Evolutionary conservation across 1,140 invertebrate genomes (phyloP).

Genomic region (Papilio glaucus): DNA sequence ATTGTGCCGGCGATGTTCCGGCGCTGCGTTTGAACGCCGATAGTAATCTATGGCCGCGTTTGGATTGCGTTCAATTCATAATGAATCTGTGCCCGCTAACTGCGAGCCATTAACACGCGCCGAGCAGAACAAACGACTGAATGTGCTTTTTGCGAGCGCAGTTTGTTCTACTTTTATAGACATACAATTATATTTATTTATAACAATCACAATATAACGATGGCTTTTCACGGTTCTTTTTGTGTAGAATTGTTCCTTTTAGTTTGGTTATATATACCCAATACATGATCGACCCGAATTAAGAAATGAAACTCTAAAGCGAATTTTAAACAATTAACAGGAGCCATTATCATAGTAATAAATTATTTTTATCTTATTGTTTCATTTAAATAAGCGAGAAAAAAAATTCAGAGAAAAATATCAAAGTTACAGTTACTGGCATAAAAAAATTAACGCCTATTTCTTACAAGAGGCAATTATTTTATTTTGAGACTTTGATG

Average conservation of each 20-base stretch:
- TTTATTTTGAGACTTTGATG: not conserved
- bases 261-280: too few relatives aligned
- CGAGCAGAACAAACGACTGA: not conserved
- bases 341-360: too few relatives aligned
- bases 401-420: too few relatives aligned
- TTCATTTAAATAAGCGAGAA: too few relatives aligned
- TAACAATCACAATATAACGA: too few relatives aligned
- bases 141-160: not conserved
- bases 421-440: not conserved
- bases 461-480: not conserved
- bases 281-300: too few relatives aligned
- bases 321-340: too few relatives aligned
- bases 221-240: too few relatives aligned
- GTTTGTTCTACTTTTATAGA: not conserved
- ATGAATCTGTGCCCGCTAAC: conserved; percentile 20
- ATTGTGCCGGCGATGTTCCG: conserved; percentile 41
- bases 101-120: conserved; percentile 13
- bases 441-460: not conserved
- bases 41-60: conserved; percentile 55
- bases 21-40: conserved; percentile 52
- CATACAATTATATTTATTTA: too few relatives aligned
- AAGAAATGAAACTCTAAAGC: too few relatives aligned
- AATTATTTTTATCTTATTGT: too few relatives aligned
- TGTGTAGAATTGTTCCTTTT: too few relatives aligned
- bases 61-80: conserved; percentile 55